phyloP scores from a whole-genome alignment of 2,888 invertebrate genomes.

The Lasioglossum calceatum region DNA sequence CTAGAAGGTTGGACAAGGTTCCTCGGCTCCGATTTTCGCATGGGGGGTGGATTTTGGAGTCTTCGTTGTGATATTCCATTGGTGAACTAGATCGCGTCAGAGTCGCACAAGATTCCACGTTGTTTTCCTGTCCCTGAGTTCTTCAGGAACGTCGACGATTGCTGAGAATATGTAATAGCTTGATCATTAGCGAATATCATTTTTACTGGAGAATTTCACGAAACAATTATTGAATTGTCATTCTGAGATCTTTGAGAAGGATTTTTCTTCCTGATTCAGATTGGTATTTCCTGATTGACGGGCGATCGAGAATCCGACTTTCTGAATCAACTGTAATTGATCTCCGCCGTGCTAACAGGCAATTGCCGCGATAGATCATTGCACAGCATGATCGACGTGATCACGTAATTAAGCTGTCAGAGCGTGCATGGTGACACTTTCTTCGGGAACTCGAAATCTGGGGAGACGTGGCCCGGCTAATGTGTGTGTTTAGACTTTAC shows the following conservation, averaged over 20 bases:
- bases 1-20: background rate
- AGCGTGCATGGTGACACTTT: conserved; percentile 43
- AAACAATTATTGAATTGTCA: background rate
- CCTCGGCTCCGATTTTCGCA: background rate
- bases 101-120: background rate
- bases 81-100: background rate
- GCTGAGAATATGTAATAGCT: too few species aligned
- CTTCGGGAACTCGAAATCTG: conserved; percentile 40
- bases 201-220: background rate
- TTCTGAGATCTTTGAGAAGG: background rate
- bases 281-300: background rate
- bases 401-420: conserved; percentile 69
- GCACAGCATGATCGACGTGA: conserved; percentile 43
- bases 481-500: conserved; percentile 48
- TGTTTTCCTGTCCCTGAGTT: background rate
- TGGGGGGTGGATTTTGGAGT: background rate
- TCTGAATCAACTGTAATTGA: conserved; percentile 17
- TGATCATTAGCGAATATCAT: background rate
- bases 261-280: background rate
- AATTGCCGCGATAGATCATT: conserved; percentile 49
- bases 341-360: conserved; percentile 30
- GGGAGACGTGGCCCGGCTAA: conserved; percentile 43
- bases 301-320: background rate
- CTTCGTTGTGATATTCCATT: background rate
- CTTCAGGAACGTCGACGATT: background rate